These are phyloP conservation scores for Anodontia alba DNA, from an alignment of 2,888 invertebrate genomes.

Conservation along the genomic window DNA sequence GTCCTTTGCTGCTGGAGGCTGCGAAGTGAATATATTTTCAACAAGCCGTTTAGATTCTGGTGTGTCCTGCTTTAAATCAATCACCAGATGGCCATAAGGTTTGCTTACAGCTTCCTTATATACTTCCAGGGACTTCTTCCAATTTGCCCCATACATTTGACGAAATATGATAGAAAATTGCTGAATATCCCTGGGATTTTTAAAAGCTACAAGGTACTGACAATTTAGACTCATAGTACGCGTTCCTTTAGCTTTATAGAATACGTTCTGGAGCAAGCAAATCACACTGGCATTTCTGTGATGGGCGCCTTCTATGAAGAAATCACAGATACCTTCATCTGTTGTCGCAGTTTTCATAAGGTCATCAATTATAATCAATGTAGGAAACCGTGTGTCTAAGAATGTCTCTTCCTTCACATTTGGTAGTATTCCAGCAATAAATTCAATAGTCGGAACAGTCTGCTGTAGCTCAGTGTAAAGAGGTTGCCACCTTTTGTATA, in stretches of 20 bases:
- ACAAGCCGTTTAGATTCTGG: not conserved
- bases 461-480: not conserved
- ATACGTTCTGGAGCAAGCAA: not conserved
- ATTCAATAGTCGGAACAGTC: not conserved
- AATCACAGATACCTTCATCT: not conserved
- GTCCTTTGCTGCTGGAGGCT: no score
- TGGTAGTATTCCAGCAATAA: not conserved
- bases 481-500: conserved; percentile 3
- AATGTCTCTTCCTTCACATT: not conserved
- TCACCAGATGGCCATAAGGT: not conserved
- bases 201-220: not conserved
- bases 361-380: not conserved
- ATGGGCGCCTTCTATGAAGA: not conserved
- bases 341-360: not conserved
- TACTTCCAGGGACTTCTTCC: not conserved
- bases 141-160: not conserved
- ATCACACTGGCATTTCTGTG: not conserved
- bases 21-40: no score
- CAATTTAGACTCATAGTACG: not conserved
- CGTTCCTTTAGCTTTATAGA: conserved; percentile 7
- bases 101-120: conserved; percentile 5
- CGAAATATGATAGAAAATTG: not conserved
- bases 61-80: conserved; percentile 2
- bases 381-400: not conserved
- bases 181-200: not conserved